Base-by-base conservation (phyloP, 2,888 invertebrate genomes). In the Hololepta plana region DNA sequence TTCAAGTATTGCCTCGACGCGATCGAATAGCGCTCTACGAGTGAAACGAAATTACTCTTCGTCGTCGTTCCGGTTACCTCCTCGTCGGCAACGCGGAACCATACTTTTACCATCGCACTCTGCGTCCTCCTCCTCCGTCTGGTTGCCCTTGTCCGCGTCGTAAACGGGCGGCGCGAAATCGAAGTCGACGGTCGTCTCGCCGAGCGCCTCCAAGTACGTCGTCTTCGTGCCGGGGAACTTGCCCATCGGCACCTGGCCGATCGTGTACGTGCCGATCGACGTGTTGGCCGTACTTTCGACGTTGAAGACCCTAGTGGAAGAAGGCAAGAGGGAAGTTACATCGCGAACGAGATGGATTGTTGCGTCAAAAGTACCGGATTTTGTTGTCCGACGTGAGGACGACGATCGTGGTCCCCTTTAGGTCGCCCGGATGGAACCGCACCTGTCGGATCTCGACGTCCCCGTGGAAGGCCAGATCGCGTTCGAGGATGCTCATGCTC, bases 361-460 rank as follows among this genome's bases (percentile, higher is more conserved):
- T 7, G 17, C n/a, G 6, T 17, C 17, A 8, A 8, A 25, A 47
- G 53, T 54, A 81, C 79, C 85, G 74, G 44, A 91, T 67, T 15
- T 71, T 68, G 46, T 90, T 90, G 47, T 90, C 82, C 1, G 85
- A 82, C 3, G 84, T 74, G 12, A 91, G 62, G 1, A 85, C 67
- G 9, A 82, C 53, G 2, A 90, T 50, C 50, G 84, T 84, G 1
- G 73, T 72, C 39, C 81, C 72, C 1, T 65, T 61, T 7, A 63
- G 53, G 15, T 87, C 84, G 20, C 71, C 77, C 1, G 90, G 88
- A 56, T 91, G 90, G 80, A 90, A 91, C 35, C 70, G 67, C 4
- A 73, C 70, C 40, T 79, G 73, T 9, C 73, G 62, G 10, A 82
- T 65, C 44, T 74, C 71, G n/a, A 71, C 58, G 19, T 69, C 64